phyloP scores from a whole-genome alignment of 2,888 invertebrate genomes.

The Agrochola litura region DNA sequence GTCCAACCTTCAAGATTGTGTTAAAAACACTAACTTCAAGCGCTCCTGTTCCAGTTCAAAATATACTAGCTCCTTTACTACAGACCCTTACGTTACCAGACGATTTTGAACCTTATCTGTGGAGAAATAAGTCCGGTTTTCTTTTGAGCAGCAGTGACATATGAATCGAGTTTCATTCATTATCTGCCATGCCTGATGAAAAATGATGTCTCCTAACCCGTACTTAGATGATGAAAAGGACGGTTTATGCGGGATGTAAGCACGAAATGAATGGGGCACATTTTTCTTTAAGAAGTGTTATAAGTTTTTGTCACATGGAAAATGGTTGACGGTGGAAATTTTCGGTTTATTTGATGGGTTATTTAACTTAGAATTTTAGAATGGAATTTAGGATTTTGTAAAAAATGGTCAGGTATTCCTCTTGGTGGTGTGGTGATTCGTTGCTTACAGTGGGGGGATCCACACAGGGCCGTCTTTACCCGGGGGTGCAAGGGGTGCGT shows the following conservation, averaged over 20 bases:
- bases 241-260: constrained; percentile 58
- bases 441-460: too few relatives aligned
- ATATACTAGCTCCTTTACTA: constrained; percentile 27
- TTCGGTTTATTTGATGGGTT: neutral
- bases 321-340: constrained; percentile 17
- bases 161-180: constrained; percentile 71
- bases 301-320: constrained; percentile 41
- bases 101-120: neutral
- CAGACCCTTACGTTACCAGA: neutral
- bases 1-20: constrained; percentile 10
- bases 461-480: too few relatives aligned
- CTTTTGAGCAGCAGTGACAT: neutral
- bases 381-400: neutral
- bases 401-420: neutral
- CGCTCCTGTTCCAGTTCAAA: constrained; percentile 15
- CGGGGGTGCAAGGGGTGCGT: too few relatives aligned
- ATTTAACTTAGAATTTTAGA: neutral
- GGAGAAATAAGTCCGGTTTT: neutral
- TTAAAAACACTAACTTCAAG: constrained; percentile 26
- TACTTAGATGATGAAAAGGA: constrained; percentile 71
- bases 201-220: constrained; percentile 75
- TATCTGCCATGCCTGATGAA: constrained; percentile 74
- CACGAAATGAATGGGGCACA: constrained; percentile 54
- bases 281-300: constrained; percentile 40
- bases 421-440: too few relatives aligned